These are phyloP conservation scores for Labeo catla DNA, from an alignment of 2,113 vertebrate genomes.

Conservation along the genomic window DNA sequence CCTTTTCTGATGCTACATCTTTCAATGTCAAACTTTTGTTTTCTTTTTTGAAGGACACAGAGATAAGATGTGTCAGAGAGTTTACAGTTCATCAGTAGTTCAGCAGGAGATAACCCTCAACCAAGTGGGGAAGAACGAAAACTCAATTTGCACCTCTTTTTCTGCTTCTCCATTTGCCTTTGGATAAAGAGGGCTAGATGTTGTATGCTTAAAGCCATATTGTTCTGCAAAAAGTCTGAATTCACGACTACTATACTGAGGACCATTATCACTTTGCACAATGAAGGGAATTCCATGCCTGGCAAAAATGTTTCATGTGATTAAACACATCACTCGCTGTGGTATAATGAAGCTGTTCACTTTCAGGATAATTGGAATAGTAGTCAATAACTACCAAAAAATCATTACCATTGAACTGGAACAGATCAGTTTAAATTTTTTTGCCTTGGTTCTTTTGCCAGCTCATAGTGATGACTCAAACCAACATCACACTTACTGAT, in stretches of 20 bases:
- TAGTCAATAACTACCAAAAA: too few species aligned
- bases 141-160: slow-evolving; percentile 3
- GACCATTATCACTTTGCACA: not conserved
- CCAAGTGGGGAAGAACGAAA: not conserved
- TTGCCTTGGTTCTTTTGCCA: slow-evolving; percentile 44
- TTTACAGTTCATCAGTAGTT: not conserved
- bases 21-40: not conserved
- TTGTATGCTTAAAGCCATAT: slow-evolving; percentile 5
- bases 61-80: not conserved
- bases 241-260: not conserved
- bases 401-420: too few species aligned
- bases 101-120: not conserved
- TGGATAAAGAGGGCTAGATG: slow-evolving; percentile 6
- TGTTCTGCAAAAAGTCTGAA: not conserved
- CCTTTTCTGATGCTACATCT: not conserved
- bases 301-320: not conserved
- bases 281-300: not conserved
- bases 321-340: too few species aligned
- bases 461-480: slow-evolving; percentile 40
- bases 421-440: too few species aligned
- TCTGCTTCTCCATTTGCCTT: slow-evolving; percentile 7
- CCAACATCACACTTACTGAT: slow-evolving; percentile 46
- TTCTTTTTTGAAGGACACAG: not conserved
- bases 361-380: too few species aligned
- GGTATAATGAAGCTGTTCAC: too few species aligned